Base-by-base conservation (phyloP, 2,888 invertebrate species). In the Glyphotaelius pellucidus region DNA sequence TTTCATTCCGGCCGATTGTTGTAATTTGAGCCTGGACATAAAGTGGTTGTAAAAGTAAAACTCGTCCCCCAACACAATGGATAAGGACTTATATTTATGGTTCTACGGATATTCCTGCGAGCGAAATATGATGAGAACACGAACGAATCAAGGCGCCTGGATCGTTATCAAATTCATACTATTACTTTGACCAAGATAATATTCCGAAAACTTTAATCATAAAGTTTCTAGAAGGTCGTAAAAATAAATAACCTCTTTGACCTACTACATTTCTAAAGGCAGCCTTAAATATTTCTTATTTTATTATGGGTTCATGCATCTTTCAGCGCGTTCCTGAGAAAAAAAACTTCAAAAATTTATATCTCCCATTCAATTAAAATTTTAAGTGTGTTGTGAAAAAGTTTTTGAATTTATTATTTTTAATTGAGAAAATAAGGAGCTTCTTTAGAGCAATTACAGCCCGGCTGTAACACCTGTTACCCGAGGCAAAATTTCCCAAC, bases 1-100 rank as follows among this genome's bases (percentile, higher is more conserved):
- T 92, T 92, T 92, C 91, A 81, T 91, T 92, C 91, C 38, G 80
- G 92, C 88, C 90, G 89, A 92, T 92, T 92, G 92, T 90, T 89
- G 91, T 92, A 91, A 93, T 93, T 93, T 93, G 92, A 80, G 84
- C 91, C 67, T 83, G 80, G 91, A 81, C 85, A 89, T 84, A 85
- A 90, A 90, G 89, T 89, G 91, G 84, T 38, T 80, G 89, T 91
- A 85, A 89, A 88, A 89, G 67, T 88, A 79, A 84, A 91, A 83
- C 67, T 42, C 42, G 38, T 86, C 35, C 80, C 89, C 38, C 38
- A 89, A 42, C 38, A 80, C 38, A 88, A 79, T 79, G 88, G 88
- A 79, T 79, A 32, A 31, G n/a, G n/a, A 89, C 80, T 80, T 89
- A 80, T 42, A 89, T 89, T 80, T 80, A 88, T 88, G 79, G 47